Conservation (phyloP, 2,113 vertebrate genomes). For the Clarias magur region DNA sequence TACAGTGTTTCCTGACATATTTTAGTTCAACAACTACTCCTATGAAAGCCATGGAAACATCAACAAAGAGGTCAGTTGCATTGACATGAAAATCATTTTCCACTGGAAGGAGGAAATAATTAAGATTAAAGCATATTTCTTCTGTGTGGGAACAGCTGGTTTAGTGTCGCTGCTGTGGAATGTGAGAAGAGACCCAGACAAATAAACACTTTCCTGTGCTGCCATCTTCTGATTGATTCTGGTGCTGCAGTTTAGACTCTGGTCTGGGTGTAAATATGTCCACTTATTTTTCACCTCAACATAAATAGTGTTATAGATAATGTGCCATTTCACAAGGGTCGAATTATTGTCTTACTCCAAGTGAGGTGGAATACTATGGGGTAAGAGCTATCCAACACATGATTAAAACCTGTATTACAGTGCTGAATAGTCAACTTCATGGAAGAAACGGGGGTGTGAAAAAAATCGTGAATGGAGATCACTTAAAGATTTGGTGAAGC, state of each 20-base stretch:
- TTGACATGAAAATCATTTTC: conserved; percentile 24
- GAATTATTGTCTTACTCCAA: too few species aligned
- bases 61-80: conserved; percentile 16
- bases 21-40: background rate
- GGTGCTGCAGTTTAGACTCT: background rate
- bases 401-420: too few species aligned
- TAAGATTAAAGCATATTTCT: conserved; percentile 35
- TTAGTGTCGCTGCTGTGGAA: background rate
- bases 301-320: too few species aligned
- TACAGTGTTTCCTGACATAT: background rate
- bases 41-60: conserved; percentile 26
- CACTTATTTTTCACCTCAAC: background rate
- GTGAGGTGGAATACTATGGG: too few species aligned
- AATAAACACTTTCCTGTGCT: conserved; percentile 41
- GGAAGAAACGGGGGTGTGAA: too few species aligned
- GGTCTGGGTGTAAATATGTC: background rate
- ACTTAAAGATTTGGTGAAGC: too few species aligned
- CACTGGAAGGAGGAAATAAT: conserved; percentile 37
- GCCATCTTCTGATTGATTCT: conserved; percentile 48
- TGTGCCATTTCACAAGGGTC: too few species aligned
- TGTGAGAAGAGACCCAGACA: background rate
- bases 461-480: too few species aligned
- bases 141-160: conserved; percentile 27
- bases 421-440: too few species aligned
- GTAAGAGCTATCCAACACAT: too few species aligned